Evolutionary conservation across 2,888 invertebrate genomes (phyloP), one percentile per base, ranked within the genome.

Genomic region (Osedax frankpressi): DNA sequence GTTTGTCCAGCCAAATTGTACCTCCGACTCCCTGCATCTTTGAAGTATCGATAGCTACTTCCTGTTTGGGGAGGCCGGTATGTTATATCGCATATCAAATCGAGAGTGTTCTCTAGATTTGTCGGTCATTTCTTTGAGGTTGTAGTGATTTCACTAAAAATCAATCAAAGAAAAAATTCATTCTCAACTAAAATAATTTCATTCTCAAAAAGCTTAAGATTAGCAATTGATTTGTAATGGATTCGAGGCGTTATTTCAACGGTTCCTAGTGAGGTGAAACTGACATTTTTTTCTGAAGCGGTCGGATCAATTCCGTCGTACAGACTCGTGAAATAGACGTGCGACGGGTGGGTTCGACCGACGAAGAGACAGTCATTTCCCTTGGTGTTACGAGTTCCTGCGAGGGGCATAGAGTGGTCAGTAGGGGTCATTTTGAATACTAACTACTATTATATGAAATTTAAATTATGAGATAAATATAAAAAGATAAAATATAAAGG

Each of bases 301-400:
- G 6, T 44, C 6, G 44, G 44, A 19, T 44, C 44, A 11, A 44
- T 78, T 2, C 89, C 88, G 65, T 86, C 85, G 84, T 92, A 92
- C 27, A 94, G 86, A 2, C 88, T 89, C 74, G 87, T 87, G 63
- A 94, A 82, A 81, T 89, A 89, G 72, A 87, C 87, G 84, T 89
- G 92, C 60, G 90, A 89, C 1, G 86, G 84, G 85, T 93, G 92
- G 25, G 87, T 87, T 0, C 88, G 86, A 0, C 89, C 88, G 28
- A 97, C 88, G 86, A 96, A 98, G 30, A 97, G 86, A n/a, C 91
- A 88, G 84, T 95, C 94, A 82, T 91, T 89, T 0, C 97, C 96
- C 76, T 90, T 88, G 73, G 90, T 87, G 86, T 98, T 97, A 73
- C 97, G 89, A 25, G 65, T 28, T 44, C 59, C 76, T 76, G 44